Conservation (phyloP, 2,888 invertebrate genomes). For the Volucella inanis region DNA sequence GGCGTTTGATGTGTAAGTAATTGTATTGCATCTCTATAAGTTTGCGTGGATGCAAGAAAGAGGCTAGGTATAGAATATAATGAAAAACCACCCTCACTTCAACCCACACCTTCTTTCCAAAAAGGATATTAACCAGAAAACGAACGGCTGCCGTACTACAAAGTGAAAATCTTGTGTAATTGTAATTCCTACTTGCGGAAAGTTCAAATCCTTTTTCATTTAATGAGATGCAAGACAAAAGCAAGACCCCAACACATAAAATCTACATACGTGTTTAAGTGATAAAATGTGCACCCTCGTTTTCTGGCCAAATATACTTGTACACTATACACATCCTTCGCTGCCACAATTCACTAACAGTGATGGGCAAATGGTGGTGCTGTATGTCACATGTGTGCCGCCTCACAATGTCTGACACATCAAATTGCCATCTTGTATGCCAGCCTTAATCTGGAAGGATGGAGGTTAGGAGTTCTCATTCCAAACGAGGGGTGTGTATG, state of each 20-base stretch:
- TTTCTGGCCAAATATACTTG: conserved; percentile 18
- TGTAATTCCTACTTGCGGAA: conserved; percentile 70
- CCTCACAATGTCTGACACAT: conserved; percentile 41
- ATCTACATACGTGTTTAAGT: conserved; percentile 75
- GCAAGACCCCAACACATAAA: conserved; percentile 67
- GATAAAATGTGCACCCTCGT: conserved; percentile 71
- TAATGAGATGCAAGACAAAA: conserved; percentile 74
- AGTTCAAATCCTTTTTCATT: conserved; percentile 72
- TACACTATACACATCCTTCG: neutral
- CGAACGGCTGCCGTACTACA: conserved; percentile 39
- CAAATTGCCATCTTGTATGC: conserved; percentile 45
- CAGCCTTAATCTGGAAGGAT: conserved; percentile 33
- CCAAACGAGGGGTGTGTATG: neutral
- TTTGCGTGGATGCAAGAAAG: conserved; percentile 52
- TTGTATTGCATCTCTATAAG: conserved; percentile 46
- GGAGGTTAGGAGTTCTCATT: conserved; percentile 11
- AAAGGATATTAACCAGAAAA: conserved; percentile 36
- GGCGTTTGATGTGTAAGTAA: conserved; percentile 13
- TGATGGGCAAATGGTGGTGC: too few relatives aligned
- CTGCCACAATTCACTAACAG: neutral
- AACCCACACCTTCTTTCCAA: conserved; percentile 6
- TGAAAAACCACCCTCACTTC: too few relatives aligned
- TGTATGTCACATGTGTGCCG: conserved; percentile 42
- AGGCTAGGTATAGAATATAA: neutral
- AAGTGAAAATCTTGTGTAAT: conserved; percentile 71